Evolutionary conservation across 2,797 vertebrate species (phyloP).

Genomic region (Bovichtus diacanthus): DNA sequence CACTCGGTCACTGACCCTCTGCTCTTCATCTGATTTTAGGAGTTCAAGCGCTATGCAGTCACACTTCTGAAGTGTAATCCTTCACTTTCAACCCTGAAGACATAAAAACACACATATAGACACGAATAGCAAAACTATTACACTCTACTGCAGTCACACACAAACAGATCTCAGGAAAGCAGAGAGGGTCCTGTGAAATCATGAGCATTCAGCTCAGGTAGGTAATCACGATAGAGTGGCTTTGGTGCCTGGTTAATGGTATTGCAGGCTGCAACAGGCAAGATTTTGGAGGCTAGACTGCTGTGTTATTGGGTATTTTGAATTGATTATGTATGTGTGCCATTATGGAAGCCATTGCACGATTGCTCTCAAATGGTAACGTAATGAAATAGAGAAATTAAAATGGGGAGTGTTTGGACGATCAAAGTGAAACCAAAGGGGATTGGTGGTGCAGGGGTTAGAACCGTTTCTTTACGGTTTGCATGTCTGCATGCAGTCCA

Average conservation of each 20-base stretch:
- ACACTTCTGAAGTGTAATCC: conserved; percentile 30
- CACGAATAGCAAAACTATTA: conserved; percentile 10
- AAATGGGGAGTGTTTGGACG: conserved; percentile 12
- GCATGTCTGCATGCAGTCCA: not conserved
- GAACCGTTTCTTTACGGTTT: not conserved
- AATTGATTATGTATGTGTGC: conserved; percentile 29
- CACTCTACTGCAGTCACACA: conserved; percentile 33
- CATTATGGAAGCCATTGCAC: conserved; percentile 1
- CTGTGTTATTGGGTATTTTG: conserved; percentile 32
- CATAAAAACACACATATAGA: conserved; percentile 42
- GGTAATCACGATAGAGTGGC: conserved; percentile 55
- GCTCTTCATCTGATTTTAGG: conserved; percentile 48
- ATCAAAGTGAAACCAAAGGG: conserved; percentile 33
- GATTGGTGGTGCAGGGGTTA: not conserved
- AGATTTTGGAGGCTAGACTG: conserved; percentile 26
- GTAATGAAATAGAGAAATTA: conserved; percentile 26
- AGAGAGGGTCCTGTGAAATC: conserved; percentile 47
- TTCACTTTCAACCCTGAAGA: conserved; percentile 48
- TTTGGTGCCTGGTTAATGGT: conserved; percentile 53
- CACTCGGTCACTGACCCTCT: conserved; percentile 39
- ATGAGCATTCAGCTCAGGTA: conserved; percentile 59
- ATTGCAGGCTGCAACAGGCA: conserved; percentile 47
- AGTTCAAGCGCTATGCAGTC: conserved; percentile 3
- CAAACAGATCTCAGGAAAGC: conserved; percentile 27
- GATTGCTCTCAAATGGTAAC: conserved; percentile 14